Base-by-base conservation (phyloP, 2,113 vertebrate species). In the Grantiella picta region DNA sequence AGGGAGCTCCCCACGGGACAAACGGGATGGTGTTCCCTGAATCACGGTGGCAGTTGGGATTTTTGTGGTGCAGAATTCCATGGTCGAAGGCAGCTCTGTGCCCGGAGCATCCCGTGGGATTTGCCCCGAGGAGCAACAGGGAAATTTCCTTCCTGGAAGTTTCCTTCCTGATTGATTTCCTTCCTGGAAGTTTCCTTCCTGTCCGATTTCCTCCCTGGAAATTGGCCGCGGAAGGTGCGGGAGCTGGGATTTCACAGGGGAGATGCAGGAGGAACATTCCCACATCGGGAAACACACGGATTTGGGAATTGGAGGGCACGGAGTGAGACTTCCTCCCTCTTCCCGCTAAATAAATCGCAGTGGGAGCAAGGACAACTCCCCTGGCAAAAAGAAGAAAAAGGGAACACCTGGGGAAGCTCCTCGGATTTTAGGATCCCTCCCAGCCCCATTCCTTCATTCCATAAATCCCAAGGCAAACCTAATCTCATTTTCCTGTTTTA, bases 291-390 rank as follows among this genome's bases (percentile, higher is more conserved):
- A 88, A 45, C 19, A 5, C 1, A 0, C 33, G 56, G 33, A 56
- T 0, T 0, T 1, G 12, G 65, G 56, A 54, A 49, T 5, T 4
- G 3, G 5, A 13, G 11, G 3, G 27, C 20, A 52, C 0, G 0
- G 25, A 78, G 21, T 0, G 0, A 68, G 68, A 66, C 4, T 8
- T 59, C 20, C 57, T 27, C 50, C n/a, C 20, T 19, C 5, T 21
- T 47, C n/a, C n/a, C 31, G 19, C 35, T 24, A 61, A 78, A 69
- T 40, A 29, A 78, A 80, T 50, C 52, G 33, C 29, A 35, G 76
- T 22, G 52, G 61, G 20, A 91, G 18, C n/a, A 60, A 90, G 31
- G 59, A 63, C 3, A 53, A 63, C 8, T 63, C n/a, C 18, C 24
- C 25, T 35, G 60, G 65, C 5, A 24, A 27, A 31, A 36, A 66